Evolutionary conservation across 2,113 vertebrate species (phyloP), one percentile per base, ranked within the genome.

Genomic region (Pteruthius melanotis): DNA sequence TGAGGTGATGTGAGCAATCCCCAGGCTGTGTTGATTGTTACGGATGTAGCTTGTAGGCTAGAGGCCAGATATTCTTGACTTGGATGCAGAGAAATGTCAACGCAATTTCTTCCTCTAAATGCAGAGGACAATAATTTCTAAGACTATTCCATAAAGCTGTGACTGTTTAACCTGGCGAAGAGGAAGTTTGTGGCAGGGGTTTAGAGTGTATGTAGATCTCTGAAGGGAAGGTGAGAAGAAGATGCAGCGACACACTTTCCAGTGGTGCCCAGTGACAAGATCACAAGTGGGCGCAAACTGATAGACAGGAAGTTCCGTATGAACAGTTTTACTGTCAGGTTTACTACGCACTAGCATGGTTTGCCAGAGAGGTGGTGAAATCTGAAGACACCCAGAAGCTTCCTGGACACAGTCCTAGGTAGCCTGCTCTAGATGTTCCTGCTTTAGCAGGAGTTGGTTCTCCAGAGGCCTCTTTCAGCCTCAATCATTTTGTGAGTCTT

Each of bases 1-100:
- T 0, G 0, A 83, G 8, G 6, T 8, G 16, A 30, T 8, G 23
- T 3, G 7, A 68, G 12, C 19, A 69, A 84, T 20, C 14, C 42
- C 33, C 37, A 61, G 37, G 9, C n/a, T 66, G 26, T n/a, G 21
- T 26, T 61, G 37, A 12, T 71, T 68, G 6, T 66, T 59, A 7
- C 6, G 15, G 14, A 7, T 69, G 7, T 37, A 45, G 74, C 31
- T 35, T 23, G 33, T 35, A 65, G 20, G 9, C 35, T 75, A 47
- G 20, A 72, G 39, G 19, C 26, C 47, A 52, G 18, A 71, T 63
- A 14, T n/a, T 50, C 35, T 85, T 81, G 14, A 40, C 28, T 31
- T 31, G 13, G 9, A 20, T 79, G 50, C 16, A 72, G 50, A 65
- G 24, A 57, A 30, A 15, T 37, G 27, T n/a, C 53, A 68, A 63